These are phyloP conservation scores for Selenia dentaria DNA, from an alignment of 2,888 invertebrate species.

Conservation along the genomic window DNA sequence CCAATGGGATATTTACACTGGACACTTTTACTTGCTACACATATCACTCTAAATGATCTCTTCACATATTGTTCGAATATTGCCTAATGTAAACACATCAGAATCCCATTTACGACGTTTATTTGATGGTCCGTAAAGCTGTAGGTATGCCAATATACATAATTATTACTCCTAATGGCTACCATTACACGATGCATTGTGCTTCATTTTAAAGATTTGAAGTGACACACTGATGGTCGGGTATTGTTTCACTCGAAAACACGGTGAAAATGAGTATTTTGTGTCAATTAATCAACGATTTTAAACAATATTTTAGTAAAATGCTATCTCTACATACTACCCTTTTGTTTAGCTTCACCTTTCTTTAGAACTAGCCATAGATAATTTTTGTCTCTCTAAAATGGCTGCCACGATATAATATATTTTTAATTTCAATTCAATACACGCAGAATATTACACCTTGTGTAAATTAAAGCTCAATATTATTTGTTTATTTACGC, in stretches of 20 bases:
- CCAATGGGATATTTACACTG: constrained; percentile 66
- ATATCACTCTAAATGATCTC: constrained; percentile 56
- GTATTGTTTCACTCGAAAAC: constrained; percentile 51
- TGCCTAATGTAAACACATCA: constrained; percentile 46
- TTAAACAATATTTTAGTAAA: constrained; percentile 68
- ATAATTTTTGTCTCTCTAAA: constrained; percentile 73
- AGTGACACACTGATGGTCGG: constrained; percentile 50
- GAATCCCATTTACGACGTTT: constrained; percentile 52
- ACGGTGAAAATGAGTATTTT: constrained; percentile 49
- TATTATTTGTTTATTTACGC: too few species aligned
- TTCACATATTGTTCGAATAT: constrained; percentile 65
- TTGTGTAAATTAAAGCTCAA: too few species aligned
- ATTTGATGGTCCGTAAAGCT: constrained; percentile 68
- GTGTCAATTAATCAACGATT: constrained; percentile 55
- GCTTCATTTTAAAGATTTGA: constrained; percentile 66
- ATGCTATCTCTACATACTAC: constrained; percentile 80
- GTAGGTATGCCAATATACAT: constrained; percentile 83
- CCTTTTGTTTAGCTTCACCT: constrained; percentile 85
- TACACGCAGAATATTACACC: constrained; percentile 41
- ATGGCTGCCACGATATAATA: constrained; percentile 78
- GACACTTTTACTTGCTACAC: constrained; percentile 60
- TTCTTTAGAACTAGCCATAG: constrained; percentile 78
- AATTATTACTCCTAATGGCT: constrained; percentile 84
- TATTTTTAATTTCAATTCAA: constrained; percentile 49
- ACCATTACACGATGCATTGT: constrained; percentile 83